phyloP scores from a whole-genome alignment of 2,113 vertebrate species.

The Chloropsis hardwickii region DNA sequence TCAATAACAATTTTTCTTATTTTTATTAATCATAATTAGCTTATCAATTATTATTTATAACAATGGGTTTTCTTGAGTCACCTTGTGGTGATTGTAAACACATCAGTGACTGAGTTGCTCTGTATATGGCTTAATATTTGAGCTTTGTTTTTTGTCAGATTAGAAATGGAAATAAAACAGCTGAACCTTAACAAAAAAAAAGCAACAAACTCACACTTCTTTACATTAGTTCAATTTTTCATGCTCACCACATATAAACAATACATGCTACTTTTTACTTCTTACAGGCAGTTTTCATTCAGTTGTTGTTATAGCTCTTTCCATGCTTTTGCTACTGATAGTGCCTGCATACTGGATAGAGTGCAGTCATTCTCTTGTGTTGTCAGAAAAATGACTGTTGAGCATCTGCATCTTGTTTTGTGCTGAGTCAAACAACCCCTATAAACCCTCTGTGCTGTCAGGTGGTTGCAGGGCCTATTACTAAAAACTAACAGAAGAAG shows the following conservation, averaged over 20 bases:
- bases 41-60: too few relatives aligned
- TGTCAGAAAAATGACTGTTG: background rate
- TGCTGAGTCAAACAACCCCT: background rate
- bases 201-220: background rate
- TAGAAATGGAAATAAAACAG: background rate
- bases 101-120: background rate
- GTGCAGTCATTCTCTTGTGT: background rate
- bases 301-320: background rate
- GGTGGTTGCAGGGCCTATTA: background rate
- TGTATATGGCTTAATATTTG: background rate
- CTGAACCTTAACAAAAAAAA: background rate
- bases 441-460: background rate
- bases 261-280: background rate
- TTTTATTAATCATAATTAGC: too few relatives aligned
- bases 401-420: background rate
- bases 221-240: background rate
- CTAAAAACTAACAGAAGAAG: background rate
- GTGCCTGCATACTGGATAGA: background rate
- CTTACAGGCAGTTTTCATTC: background rate
- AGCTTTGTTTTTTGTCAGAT: background rate
- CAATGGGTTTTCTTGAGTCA: background rate
- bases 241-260: background rate
- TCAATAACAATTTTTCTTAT: too few relatives aligned
- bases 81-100: background rate
- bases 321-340: background rate